Evolutionary conservation across 2,888 invertebrate species (phyloP).

Genomic region (Hydrotaea cyrtoneurina): DNA sequence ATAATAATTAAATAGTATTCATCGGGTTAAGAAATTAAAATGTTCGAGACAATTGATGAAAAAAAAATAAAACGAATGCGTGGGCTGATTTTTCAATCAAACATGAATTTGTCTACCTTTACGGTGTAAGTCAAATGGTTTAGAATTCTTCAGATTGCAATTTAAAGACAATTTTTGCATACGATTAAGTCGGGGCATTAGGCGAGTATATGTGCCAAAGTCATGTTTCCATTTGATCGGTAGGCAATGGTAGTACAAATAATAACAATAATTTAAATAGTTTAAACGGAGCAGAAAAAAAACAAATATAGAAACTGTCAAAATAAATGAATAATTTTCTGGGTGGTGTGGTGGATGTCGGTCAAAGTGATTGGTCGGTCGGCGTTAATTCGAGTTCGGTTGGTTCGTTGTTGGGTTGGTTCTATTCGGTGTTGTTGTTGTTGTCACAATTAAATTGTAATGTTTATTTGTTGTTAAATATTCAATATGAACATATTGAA

Average conservation of each 20-base stretch:
- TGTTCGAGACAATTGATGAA: not conserved
- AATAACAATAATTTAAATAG: constrained; percentile 16
- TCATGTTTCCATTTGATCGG: not conserved
- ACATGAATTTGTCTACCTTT: not conserved
- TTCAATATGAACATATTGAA: constrained; percentile 22
- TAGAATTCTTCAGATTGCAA: not conserved
- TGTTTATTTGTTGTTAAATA: constrained; percentile 52
- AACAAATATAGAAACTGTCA: constrained; percentile 6
- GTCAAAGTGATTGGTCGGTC: not conserved
- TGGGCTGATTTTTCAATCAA: not conserved
- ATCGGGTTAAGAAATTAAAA: constrained; percentile 34
- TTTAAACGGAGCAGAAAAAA: not conserved
- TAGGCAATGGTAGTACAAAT: not conserved
- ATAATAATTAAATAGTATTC: constrained; percentile 48
- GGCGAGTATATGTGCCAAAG: not conserved
- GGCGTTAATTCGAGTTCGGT: not conserved
- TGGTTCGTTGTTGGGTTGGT: not conserved
- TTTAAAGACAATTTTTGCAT: not conserved
- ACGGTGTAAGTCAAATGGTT: too few species aligned
- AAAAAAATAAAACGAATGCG: constrained; percentile 26
- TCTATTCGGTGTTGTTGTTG: not conserved
- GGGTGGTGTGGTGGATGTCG: not conserved
- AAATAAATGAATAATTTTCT: constrained; percentile 37
- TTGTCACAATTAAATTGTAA: constrained; percentile 52
- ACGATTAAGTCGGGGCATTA: not conserved